Evolutionary conservation across 2,113 vertebrate species (phyloP), one percentile per base, ranked within the genome.

Genomic region (Istiophorus platypterus): DNA sequence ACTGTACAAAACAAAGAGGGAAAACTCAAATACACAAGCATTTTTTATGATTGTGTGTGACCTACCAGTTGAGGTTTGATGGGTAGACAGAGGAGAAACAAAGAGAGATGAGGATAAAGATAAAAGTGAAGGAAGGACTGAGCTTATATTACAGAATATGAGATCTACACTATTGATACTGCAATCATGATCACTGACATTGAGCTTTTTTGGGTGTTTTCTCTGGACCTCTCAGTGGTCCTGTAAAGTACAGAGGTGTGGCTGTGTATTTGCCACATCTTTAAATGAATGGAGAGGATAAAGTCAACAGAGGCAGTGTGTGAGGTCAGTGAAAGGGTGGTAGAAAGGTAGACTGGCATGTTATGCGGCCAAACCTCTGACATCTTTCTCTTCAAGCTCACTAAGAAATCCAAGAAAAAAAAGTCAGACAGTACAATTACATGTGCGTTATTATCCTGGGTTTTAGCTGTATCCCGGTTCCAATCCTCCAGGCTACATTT

Each of bases 1-100:
- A 80, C 86, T 80, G 78, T 87, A 91, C 77, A 92, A 86, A 85
- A 85, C 20, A 49, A 52, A 61, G 27, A 83, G 58, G 87, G 4
- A 22, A 47, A 65, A 81, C 29, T 45, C 13, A 78, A 81, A 78
- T 37, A 66, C 72, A 88, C 70, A 79, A 72, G 64, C 78, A 65
- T 82, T 11, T 76, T 82, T 77, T 66, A 70, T 29, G 47, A 42
- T 78, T 3, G 29, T 71, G 54, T 82, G 80, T 82, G 78, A 80
- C 72, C 66, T 37, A 81, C 70, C 81, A 88, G 67, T 85, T n/a
- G 75, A 80, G 71, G 72, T 83, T 80, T 57, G 34, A 88, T 68
- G 65, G 24, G 59, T 41, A 69, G 27, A 65, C n/a, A n/a, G 10
- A 71, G n/a, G 65, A 68, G 8, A 52, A 68, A 47, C 6, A 37